Percentiles rank a stretch among this genome's conserved stretches.
These are phyloP conservation scores for Bactericera cockerelli DNA, from an alignment of 1,140 invertebrate genomes.

Conservation along the genomic window DNA sequence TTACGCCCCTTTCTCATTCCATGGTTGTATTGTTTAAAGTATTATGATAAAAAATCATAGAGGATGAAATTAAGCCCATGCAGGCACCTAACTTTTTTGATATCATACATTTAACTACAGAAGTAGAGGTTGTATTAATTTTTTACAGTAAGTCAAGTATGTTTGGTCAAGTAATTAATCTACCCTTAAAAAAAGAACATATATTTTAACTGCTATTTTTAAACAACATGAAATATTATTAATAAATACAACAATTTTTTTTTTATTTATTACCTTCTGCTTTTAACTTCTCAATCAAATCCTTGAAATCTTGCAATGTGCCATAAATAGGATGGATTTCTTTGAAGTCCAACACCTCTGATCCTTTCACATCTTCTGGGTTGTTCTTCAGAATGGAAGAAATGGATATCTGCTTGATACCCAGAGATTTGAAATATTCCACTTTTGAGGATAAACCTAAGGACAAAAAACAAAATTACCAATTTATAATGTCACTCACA, in stretches of 20 bases:
- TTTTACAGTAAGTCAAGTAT: too few relatives aligned
- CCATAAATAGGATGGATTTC: constrained; percentile 33
- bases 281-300: constrained; percentile 23
- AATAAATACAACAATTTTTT: too few relatives aligned
- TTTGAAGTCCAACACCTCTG: constrained; percentile 33
- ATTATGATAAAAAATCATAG: neutral
- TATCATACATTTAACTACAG: too few relatives aligned
- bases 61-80: too few relatives aligned
- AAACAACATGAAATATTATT: too few relatives aligned
- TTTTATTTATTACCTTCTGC: constrained; percentile 18
- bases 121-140: too few relatives aligned
- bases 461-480: constrained; percentile 10
- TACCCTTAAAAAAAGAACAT: too few relatives aligned
- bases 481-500: constrained; percentile 9
- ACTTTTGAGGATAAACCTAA: constrained; percentile 30
- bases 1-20: too few relatives aligned
- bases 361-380: constrained; percentile 28
- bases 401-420: constrained; percentile 37
- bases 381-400: constrained; percentile 34
- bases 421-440: constrained; percentile 32
- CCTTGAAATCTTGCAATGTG: constrained; percentile 32
- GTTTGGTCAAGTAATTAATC: too few relatives aligned
- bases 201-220: too few relatives aligned
- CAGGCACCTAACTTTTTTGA: too few relatives aligned
- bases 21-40: neutral